phyloP scores from a whole-genome alignment of 2,888 invertebrate genomes.

The Cryptops parisi region DNA sequence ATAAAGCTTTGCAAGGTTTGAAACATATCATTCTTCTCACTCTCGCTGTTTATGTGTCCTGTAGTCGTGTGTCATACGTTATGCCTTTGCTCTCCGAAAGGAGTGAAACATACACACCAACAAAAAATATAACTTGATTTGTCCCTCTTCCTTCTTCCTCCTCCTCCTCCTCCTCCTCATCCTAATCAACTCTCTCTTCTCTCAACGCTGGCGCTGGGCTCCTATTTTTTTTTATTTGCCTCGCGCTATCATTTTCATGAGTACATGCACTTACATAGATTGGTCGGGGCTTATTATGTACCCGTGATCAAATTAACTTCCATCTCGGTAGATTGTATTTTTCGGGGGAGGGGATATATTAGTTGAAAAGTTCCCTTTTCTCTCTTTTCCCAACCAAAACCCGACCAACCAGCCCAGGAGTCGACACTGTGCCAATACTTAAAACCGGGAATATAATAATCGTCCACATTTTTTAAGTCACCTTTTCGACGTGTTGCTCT shows the following conservation, averaged over 20 bases:
- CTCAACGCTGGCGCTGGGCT: background rate
- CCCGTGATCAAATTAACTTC: slow-evolving; percentile 18
- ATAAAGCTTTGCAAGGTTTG: slow-evolving; percentile 74
- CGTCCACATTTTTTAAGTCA: too few species aligned
- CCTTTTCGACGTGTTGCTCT: too few species aligned
- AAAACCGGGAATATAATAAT: too few species aligned
- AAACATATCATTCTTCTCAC: background rate
- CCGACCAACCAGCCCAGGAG: too few species aligned
- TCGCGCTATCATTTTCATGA: slow-evolving; percentile 18
- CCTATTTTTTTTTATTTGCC: slow-evolving; percentile 9
- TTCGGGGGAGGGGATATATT: too few species aligned
- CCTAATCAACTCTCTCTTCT: background rate
- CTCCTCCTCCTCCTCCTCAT: slow-evolving; percentile 5
- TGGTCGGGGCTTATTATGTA: slow-evolving; percentile 19
- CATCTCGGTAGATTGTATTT: slow-evolving; percentile 16
- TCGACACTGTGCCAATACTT: too few species aligned
- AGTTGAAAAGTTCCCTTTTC: too few species aligned
- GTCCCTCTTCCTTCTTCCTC: background rate
- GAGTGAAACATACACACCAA: background rate
- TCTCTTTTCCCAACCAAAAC: too few species aligned
- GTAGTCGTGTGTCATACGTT: background rate
- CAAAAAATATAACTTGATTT: background rate
- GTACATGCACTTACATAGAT: slow-evolving; percentile 19
- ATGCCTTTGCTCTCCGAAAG: background rate
- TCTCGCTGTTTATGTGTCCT: background rate